Percentiles rank a stretch among this genome's conserved stretches.
These are phyloP conservation scores for Potorous gilbertii DNA, from an alignment of 2,797 vertebrate genomes.

Conservation along the genomic window DNA sequence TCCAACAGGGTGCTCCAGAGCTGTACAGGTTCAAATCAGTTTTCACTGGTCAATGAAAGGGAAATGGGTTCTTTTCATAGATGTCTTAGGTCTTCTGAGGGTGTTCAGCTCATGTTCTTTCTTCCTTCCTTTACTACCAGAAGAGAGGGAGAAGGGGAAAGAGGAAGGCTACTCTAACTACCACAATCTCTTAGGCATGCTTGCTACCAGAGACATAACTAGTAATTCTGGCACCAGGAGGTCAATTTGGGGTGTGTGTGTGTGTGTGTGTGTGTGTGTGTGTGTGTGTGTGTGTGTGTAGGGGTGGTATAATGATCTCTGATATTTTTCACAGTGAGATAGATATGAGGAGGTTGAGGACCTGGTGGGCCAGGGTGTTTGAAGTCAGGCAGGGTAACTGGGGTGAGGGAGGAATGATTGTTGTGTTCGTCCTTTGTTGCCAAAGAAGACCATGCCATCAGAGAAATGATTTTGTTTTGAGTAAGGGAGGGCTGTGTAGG, in stretches of 20 bases:
- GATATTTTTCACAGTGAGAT: not conserved
- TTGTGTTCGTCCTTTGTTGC: no score
- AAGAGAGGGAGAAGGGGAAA: not conserved
- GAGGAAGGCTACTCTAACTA: not conserved
- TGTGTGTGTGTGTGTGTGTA: no score
- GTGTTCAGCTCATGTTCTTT: not conserved
- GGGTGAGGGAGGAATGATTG: not conserved
- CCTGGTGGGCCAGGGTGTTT: not conserved
- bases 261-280: no score
- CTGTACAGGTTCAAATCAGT: not conserved
- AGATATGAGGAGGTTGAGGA: not conserved
- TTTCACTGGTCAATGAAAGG: not conserved
- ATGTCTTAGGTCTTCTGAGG: not conserved
- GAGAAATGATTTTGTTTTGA: no score
- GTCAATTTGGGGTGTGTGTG: not conserved
- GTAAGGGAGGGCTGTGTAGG: no score
- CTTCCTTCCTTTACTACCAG: not conserved
- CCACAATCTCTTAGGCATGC: not conserved
- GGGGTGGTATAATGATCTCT: not conserved
- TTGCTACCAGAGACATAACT: not conserved
- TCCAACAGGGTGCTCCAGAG: not conserved
- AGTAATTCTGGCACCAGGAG: not conserved
- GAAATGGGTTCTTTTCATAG: not conserved
- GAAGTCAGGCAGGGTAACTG: not conserved
- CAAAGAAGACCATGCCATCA: no score